These are phyloP conservation scores for Cerastis leucographa DNA, from an alignment of 2,888 invertebrate species.

Conservation along the genomic window DNA sequence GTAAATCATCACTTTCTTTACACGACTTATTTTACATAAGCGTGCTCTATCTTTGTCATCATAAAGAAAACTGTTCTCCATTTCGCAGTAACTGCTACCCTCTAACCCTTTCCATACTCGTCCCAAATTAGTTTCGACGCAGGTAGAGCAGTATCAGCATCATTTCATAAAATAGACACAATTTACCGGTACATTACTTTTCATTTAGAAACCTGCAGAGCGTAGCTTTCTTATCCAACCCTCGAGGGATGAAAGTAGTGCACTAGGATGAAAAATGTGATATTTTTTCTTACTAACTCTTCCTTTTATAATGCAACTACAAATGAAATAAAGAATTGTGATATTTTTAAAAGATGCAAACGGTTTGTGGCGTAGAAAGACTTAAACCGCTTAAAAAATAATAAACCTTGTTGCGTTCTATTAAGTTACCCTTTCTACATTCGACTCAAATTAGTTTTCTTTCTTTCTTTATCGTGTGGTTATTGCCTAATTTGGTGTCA, in stretches of 20 bases:
- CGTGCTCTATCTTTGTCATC: slow-evolving; percentile 42
- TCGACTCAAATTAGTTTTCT: slow-evolving; percentile 1
- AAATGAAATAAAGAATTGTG: neutral
- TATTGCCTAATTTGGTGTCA: no score
- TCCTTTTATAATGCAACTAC: neutral
- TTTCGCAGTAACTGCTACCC: slow-evolving; percentile 8
- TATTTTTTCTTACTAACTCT: neutral
- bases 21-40: slow-evolving; percentile 20
- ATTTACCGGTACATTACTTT: slow-evolving; percentile 41
- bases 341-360: neutral
- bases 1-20: no score
- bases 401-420: neutral
- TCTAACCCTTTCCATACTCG: slow-evolving; percentile 18
- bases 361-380: neutral
- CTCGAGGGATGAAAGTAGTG: neutral
- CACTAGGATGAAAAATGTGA: slow-evolving; percentile 8
- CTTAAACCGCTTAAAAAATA: neutral
- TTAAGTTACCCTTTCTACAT: neutral
- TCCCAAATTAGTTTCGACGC: slow-evolving; percentile 43
- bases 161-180: slow-evolving; percentile 33
- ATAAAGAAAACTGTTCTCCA: slow-evolving; percentile 28
- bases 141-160: slow-evolving; percentile 27
- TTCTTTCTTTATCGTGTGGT: no score
- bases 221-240: neutral
- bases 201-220: slow-evolving; percentile 29